Evolutionary conservation across 2,113 vertebrate species (phyloP).

Genomic region (Tachuris rubrigastra): DNA sequence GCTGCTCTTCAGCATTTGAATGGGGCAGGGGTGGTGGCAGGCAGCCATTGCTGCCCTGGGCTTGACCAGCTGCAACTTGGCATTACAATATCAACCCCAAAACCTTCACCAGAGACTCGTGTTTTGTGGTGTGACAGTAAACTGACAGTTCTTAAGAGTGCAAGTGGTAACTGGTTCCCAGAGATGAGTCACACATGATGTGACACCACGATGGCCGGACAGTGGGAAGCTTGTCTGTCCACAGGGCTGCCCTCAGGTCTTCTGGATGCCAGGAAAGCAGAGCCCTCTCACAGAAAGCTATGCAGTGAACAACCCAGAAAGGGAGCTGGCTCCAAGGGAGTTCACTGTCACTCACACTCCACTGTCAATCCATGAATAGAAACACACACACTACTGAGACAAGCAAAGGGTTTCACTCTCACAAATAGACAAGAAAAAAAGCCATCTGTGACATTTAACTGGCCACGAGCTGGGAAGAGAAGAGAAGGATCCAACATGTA

Average conservation of each 20-base stretch:
- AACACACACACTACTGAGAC: neutral
- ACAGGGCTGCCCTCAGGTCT: neutral
- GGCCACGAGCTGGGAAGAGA: neutral
- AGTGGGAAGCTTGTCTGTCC: neutral
- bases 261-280: neutral
- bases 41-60: neutral
- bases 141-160: neutral
- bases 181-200: neutral
- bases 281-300: neutral
- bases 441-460: neutral
- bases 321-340: neutral
- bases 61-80: neutral
- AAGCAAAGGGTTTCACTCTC: neutral
- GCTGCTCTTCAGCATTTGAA: neutral
- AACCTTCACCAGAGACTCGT: fast-evolving
- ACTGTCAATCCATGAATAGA: neutral
- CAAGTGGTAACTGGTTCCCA: neutral
- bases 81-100: neutral
- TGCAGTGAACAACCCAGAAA: neutral
- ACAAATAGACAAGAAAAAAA: neutral
- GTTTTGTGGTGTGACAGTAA: neutral
- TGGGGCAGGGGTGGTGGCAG: neutral
- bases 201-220: neutral
- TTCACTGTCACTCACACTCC: neutral
- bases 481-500: neutral